These are phyloP conservation scores for Strigops habroptila DNA, from an alignment of 2,113 vertebrate species.

Conservation along the genomic window DNA sequence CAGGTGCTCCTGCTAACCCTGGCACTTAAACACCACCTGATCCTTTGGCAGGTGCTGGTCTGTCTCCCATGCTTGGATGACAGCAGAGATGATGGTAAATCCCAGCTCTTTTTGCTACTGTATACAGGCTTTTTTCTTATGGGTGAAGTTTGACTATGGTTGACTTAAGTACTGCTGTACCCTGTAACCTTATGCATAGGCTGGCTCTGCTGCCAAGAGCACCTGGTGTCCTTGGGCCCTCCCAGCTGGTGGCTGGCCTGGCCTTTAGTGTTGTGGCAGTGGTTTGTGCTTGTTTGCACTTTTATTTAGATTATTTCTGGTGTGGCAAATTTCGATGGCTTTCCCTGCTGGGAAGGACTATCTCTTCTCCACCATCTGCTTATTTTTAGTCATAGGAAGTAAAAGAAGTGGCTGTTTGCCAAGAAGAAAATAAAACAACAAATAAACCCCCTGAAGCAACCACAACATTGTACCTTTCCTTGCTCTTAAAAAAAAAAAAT, in stretches of 20 bases:
- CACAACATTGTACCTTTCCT: constrained; percentile 2
- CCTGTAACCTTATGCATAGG: fast-evolving
- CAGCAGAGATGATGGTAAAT: neutral
- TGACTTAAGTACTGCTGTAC: neutral
- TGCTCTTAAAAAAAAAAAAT: neutral
- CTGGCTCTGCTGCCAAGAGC: neutral
- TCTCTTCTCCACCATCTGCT: neutral
- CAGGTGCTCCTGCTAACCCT: neutral
- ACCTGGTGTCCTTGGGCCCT: neutral
- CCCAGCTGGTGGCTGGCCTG: neutral
- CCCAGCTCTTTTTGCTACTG: neutral
- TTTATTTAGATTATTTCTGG: neutral
- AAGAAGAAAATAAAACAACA: neutral
- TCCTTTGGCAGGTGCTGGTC: neutral
- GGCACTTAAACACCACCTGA: neutral
- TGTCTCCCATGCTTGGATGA: neutral
- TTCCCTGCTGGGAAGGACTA: neutral
- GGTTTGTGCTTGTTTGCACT: neutral
- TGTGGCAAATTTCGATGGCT: neutral
- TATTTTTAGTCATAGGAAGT: constrained; percentile 28
- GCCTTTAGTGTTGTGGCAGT: neutral
- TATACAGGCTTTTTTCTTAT: neutral
- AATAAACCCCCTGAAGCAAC: neutral
- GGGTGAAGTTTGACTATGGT: neutral
- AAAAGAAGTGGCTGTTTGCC: constrained; percentile 8